Conservation (phyloP, 2,797 vertebrate species). For the Chloroceryle inda region DNA sequence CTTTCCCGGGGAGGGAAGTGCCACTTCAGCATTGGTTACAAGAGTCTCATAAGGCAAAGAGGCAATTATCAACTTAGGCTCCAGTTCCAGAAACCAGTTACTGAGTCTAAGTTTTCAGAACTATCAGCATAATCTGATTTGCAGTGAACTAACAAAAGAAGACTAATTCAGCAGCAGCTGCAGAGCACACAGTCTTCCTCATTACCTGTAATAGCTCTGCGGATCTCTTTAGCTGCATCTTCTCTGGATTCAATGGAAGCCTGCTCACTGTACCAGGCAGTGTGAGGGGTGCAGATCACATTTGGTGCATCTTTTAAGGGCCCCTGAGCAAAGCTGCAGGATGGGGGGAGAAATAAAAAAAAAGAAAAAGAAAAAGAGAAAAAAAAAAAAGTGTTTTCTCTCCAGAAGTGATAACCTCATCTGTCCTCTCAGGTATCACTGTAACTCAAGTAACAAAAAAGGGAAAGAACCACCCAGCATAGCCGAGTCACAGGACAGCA, state of each 20-base stretch:
- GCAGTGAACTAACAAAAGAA: neutral
- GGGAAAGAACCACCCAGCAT: neutral
- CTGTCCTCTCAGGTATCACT: neutral
- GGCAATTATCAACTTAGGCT: neutral
- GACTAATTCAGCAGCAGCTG: slow-evolving; percentile 13
- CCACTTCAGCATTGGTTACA: neutral
- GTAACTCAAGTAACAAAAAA: neutral
- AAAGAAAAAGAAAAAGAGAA: neutral
- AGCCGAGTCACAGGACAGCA: neutral
- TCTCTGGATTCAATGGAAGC: slow-evolving; percentile 91
- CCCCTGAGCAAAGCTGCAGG: slow-evolving; percentile 87
- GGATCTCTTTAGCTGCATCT: slow-evolving; percentile 91
- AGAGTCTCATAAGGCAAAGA: slow-evolving; percentile 16
- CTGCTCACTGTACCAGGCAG: slow-evolving; percentile 93
- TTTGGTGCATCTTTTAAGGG: slow-evolving; percentile 92
- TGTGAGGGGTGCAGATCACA: slow-evolving; percentile 92
- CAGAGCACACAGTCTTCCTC: neutral
- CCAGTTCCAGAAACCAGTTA: neutral
- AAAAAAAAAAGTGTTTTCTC: neutral
- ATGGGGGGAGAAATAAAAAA: neutral
- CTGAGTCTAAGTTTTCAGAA: neutral
- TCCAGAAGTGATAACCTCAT: neutral
- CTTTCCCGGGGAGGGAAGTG: neutral
- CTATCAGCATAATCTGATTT: neutral
- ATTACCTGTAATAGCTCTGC: slow-evolving; percentile 90